Evolutionary conservation across 1,140 invertebrate genomes (phyloP), one percentile per base, ranked within the genome.

Genomic region (Sesamia nonagrioides): DNA sequence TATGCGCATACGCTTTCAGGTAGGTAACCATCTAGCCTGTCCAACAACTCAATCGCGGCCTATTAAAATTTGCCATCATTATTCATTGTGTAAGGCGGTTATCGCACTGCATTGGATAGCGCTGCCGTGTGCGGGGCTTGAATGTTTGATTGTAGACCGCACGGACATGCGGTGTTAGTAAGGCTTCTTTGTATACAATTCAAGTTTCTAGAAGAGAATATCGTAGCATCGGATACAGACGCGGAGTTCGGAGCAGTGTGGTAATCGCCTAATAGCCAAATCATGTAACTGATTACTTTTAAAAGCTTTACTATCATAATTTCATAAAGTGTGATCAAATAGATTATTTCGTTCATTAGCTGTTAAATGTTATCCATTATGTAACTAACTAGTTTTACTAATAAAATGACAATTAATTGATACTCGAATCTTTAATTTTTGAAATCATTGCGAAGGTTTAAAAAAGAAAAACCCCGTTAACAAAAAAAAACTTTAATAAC

Each of bases 351-450:
- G 48, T 54, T 52, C 21, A 15, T 35, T 52, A 71, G 48, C 6
- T 71, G 33, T 72, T 72, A 56, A 52, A n/a, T 56, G 33, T 52
- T 71, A 13, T 52, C n/a, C 8, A 66, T 45, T 56, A 56, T 60
- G 56, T 60, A 60, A 60, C 37, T 66, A 21, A 66, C 61, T 66
- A 45, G 42, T 27, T 48, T 72, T 56, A 35, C 33, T 1, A 54
- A 50, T 35, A 58, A 56, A 68, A 63, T 42, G 17, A 40, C 7
- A 17, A 37, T n/a, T 7, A 9, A 18, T 11, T 18, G n/a, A 8
- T 27, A 27, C 6, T 3, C 3, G 9, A 5, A 37, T 77, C 37
- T 17, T 40, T 17, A 40, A 27, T 5, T 58, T 15, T 15, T 35
- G 27, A 8, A 58, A 58, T 11, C 35, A 6, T 40, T 40, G 6